Base-by-base conservation (phyloP, 2,113 vertebrate genomes). In the Actenoides lindsayi region DNA sequence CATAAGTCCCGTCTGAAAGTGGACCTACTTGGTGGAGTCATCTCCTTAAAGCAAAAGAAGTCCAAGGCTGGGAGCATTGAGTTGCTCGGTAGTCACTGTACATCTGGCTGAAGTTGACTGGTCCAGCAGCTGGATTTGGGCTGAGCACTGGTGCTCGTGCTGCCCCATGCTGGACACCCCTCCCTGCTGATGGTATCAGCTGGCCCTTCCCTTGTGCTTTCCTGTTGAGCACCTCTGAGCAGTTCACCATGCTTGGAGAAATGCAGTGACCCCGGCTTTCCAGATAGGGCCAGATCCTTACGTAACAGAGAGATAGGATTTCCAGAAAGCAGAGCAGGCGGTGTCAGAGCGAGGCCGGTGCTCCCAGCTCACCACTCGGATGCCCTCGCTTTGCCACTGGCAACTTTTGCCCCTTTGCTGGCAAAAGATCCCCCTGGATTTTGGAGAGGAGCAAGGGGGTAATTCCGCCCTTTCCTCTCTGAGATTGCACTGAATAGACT, bases 1-100 rank as follows among this genome's bases (percentile, higher is more conserved):
- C 93, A 93, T 97, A 97, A 97, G 79, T 96, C 76, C 67, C 3
- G 93, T 96, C 96, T 96, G 96, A 95, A 91, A 96, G 96, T 56
- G 92, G 89, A 96, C 94, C 92, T 90, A 91, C 90, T 31, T 20
- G 84, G 83, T 92, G 87, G 95, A 96, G 90, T 23, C 74, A 59
- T 83, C 89, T 95, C 89, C 93, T 62, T 60, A 75, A 59, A 81
- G 84, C 50, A 71, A 46, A 85, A 86, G 78, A 56, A 81, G 76
- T 13, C 42, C 73, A 12, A 19, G 64, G 63, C 28, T 42, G 65
- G 80, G 63, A 93, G 75, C 37, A 0, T 3, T 9, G 76, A 33
- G 56, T 39, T 44, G 37, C 68, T 67, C 8, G 1, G 56, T 18
- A 39, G 62, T 25, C 39, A 51, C 62, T 28, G 48, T 19, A 10